Evolutionary conservation across 2,888 invertebrate genomes (phyloP).

Genomic region (Andrena minutula): DNA sequence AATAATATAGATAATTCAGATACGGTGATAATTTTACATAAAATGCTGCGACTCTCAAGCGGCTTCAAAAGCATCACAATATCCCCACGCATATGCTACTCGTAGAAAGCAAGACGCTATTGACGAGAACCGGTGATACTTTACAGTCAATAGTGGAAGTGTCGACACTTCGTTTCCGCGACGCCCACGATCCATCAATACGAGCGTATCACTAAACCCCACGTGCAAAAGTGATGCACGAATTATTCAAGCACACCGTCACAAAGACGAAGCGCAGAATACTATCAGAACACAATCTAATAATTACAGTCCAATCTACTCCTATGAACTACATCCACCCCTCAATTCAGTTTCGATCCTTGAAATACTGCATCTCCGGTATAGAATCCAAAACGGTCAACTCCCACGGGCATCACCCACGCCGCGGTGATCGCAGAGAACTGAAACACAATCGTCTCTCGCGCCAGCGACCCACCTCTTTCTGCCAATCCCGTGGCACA

Average conservation of each 20-base stretch:
- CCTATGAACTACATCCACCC: not conserved
- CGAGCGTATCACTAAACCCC: slow-evolving; percentile 27
- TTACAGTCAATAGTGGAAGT: slow-evolving; percentile 27
- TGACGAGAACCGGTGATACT: slow-evolving; percentile 31
- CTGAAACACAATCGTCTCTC: not conserved
- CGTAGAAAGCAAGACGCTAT: slow-evolving; percentile 13
- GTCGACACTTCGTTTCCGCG: slow-evolving; percentile 50
- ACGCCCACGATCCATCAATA: slow-evolving; percentile 42
- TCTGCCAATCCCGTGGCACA: slow-evolving; percentile 2
- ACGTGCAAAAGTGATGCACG: slow-evolving; percentile 35
- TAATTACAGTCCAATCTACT: not conserved
- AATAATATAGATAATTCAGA: too few relatives aligned
- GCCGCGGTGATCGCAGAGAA: slow-evolving; percentile 7
- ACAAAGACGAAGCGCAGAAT: not conserved
- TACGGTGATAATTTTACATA: too few relatives aligned
- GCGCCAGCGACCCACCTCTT: too few relatives aligned
- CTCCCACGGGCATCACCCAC: slow-evolving; percentile 10
- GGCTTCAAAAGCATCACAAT: not conserved
- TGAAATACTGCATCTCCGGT: too few relatives aligned
- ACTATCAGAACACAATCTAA: not conserved
- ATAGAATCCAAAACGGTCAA: not conserved
- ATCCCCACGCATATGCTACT: slow-evolving; percentile 1
- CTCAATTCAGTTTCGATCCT: too few relatives aligned
- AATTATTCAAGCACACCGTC: slow-evolving; percentile 41
- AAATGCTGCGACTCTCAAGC: too few relatives aligned